Evolutionary conservation across 1,140 invertebrate species (phyloP).

Genomic region (Littorina saxatilis): DNA sequence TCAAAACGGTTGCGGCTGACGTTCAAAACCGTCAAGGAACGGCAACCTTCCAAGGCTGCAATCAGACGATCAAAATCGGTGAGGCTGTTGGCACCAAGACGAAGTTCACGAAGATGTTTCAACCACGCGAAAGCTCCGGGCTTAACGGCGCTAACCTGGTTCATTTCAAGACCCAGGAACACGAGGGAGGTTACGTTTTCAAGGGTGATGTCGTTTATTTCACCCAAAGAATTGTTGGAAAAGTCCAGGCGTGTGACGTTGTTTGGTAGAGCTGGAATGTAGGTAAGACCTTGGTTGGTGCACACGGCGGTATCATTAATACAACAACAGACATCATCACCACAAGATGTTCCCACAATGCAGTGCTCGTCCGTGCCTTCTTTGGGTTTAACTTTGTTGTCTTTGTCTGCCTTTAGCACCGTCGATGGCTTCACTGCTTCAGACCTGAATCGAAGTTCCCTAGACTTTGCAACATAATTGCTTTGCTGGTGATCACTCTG

Average conservation of each 20-base stretch:
- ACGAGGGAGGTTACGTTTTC: slow-evolving; percentile 1
- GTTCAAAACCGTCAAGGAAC: neutral
- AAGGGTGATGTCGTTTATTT: neutral
- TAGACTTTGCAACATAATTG: too few species aligned
- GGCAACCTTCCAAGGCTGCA: neutral
- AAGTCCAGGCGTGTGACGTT: neutral
- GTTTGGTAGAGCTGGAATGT: neutral
- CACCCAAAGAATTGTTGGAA: neutral
- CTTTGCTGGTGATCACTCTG: too few species aligned
- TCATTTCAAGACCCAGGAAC: neutral
- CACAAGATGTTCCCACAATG: neutral
- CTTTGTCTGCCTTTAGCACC: too few species aligned
- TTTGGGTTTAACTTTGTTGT: too few species aligned
- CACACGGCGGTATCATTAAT: neutral
- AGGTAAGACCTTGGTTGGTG: neutral
- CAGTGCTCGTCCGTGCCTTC: too few species aligned
- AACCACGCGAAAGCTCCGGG: neutral
- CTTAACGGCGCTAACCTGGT: neutral
- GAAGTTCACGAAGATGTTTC: neutral
- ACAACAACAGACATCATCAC: slow-evolving; percentile 21
- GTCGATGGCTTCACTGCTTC: too few species aligned
- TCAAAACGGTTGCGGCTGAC: neutral
- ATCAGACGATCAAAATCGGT: slow-evolving; percentile 1
- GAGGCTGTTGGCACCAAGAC: neutral
- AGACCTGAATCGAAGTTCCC: too few species aligned